Evolutionary conservation across 2,797 vertebrate species (phyloP), one percentile per base, ranked within the genome.

Genomic region (Taenioides sp.): DNA sequence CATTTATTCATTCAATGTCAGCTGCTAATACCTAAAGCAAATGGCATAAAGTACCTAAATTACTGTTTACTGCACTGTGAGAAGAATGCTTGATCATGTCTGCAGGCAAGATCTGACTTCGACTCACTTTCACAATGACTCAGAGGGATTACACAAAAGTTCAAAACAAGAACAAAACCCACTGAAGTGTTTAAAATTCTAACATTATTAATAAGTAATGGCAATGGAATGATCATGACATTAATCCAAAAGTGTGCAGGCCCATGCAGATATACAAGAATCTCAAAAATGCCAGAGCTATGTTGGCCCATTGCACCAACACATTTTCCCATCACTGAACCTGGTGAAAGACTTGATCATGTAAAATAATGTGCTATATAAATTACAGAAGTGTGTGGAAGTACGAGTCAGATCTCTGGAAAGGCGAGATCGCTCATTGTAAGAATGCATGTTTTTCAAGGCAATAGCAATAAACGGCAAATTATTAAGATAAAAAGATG

Each of bases 81-180:
- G 3, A 60, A 31, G 27, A 28, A 31, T 60, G 58, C 58, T 31
- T 60, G 17, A 20, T 60, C 27, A 31, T 31, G 58, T 60, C 7
- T 20, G 1, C 28, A 20, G 34, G 40, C 61, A 63, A 63, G 61
- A 63, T 23, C 2, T 4, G n/a, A 63, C 20, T n/a, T n/a, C n/a
- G n/a, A n/a, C n/a, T n/a, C 20, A 16, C 37, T 63, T 63, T 63
- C 61, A 43, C 34, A 16, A 40, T 63, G 61, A 63, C 61, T 63
- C 61, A 63, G 20, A 43, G 6, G 5, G 34, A 43, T 23, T 63
- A 11, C 61, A 63, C 31, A 9, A 34, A 34, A 20, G 28, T 34
- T 62, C 34, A 63, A n/a, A 63, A 22, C 27, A 23, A 10, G 20
- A 63, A 40, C 34, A 43, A 22, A 22, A 63, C 9, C 7, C 28